A percentile compares a stretch with the other conserved stretches of the same genome.
Evolutionary conservation across 2,888 invertebrate genomes (phyloP).

Genomic region (Crocallis elinguaria): DNA sequence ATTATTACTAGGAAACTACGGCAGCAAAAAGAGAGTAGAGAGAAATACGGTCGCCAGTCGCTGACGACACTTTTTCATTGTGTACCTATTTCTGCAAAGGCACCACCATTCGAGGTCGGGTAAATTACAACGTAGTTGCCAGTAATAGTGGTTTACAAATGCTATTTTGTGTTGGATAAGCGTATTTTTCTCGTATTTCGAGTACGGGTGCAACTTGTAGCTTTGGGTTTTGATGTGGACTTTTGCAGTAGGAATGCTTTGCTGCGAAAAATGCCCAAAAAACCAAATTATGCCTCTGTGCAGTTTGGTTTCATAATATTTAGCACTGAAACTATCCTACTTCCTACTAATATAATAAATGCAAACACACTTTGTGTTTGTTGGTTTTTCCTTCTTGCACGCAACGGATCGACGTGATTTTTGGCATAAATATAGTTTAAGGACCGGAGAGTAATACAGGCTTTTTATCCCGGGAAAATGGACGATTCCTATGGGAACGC

Average conservation of each 20-base stretch:
- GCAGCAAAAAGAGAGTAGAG: constrained; percentile 10
- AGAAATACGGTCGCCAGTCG: constrained; percentile 23
- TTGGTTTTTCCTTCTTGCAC: too few relatives aligned
- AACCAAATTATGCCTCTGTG: too few relatives aligned
- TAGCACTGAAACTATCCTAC: too few relatives aligned
- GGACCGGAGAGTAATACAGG: too few relatives aligned
- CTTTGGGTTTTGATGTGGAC: not conserved
- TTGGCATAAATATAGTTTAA: too few relatives aligned
- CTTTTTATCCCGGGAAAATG: too few relatives aligned
- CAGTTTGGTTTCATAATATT: too few relatives aligned
- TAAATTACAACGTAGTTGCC: constrained; percentile 11
- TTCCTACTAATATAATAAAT: too few relatives aligned
- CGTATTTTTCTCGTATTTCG: constrained; percentile 4
- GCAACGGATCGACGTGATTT: too few relatives aligned
- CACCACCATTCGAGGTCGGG: constrained; percentile 4
- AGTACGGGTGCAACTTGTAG: not conserved
- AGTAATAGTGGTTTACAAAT: constrained; percentile 16
- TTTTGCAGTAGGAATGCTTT: not conserved
- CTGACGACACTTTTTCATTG: constrained; percentile 23
- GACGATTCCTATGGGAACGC: too few relatives aligned
- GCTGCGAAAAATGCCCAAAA: not conserved
- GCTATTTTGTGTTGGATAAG: constrained; percentile 8
- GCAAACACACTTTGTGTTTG: too few relatives aligned
- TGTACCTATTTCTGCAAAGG: constrained; percentile 2
- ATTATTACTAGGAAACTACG: constrained; percentile 40